These are phyloP conservation scores for Mormyrus lacerda DNA, from an alignment of 2,113 vertebrate genomes.

Conservation along the genomic window DNA sequence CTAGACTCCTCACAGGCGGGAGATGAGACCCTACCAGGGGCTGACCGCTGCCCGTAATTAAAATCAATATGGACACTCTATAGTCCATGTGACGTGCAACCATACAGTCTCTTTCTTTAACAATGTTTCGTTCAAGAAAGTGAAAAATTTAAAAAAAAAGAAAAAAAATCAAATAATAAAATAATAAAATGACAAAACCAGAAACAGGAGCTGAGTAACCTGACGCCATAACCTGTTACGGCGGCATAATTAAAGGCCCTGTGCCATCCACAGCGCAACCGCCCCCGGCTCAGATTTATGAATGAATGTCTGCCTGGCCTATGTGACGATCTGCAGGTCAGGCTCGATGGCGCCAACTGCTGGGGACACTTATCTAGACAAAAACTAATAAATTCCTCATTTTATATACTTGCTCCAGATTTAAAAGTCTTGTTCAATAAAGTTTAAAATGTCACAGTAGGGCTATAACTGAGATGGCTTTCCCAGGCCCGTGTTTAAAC, in stretches of 20 bases:
- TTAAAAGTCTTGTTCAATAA: constrained; percentile 97
- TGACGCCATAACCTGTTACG: constrained; percentile 16
- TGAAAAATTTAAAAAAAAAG: not conserved
- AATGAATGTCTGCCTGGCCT: constrained; percentile 31
- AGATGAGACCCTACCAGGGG: not conserved
- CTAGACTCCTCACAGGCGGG: not conserved
- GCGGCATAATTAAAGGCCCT: constrained; percentile 48
- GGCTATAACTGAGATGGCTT: constrained; percentile 87
- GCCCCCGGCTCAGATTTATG: constrained; percentile 44
- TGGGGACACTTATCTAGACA: constrained; percentile 78
- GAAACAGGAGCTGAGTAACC: not conserved
- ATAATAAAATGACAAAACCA: not conserved
- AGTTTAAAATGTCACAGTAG: constrained; percentile 97
- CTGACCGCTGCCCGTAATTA: not conserved
- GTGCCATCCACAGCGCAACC: constrained; percentile 43
- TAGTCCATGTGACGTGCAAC: not conserved
- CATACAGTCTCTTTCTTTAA: not conserved
- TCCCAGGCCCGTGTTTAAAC: constrained; percentile 79
- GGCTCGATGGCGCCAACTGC: constrained; percentile 71
- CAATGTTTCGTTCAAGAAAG: not conserved
- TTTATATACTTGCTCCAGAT: constrained; percentile 96
- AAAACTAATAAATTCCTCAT: constrained; percentile 91
- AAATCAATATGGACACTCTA: not conserved
- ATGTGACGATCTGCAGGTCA: constrained; percentile 56
- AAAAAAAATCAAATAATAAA: not conserved